Conservation (phyloP, 2,797 vertebrate species). For the Alectoris magna region DNA sequence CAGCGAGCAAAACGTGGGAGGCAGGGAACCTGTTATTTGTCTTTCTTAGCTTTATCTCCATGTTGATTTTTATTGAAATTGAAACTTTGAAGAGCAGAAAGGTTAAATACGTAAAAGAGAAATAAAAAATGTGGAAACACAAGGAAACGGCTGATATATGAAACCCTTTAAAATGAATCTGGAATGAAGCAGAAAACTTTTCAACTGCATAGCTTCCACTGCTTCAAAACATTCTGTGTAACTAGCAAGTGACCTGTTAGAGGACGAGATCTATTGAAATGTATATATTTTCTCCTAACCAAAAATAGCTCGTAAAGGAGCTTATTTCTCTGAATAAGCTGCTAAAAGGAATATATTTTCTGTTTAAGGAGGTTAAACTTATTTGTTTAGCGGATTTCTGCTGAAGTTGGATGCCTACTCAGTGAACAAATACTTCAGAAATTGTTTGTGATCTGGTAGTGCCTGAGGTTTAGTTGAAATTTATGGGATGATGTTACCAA, state of each 20-base stretch:
- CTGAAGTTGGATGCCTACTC: conserved; percentile 37
- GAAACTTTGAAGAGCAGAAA: conserved; percentile 33
- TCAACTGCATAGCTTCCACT: conserved; percentile 43
- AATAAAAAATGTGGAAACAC: conserved; percentile 37
- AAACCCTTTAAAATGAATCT: conserved; percentile 46
- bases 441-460: conserved; percentile 48
- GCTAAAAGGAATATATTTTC: conserved; percentile 44
- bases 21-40: not conserved
- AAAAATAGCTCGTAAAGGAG: conserved; percentile 41
- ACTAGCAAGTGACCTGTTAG: conserved; percentile 62
- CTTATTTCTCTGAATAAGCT: conserved; percentile 51
- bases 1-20: not conserved
- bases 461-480: conserved; percentile 61
- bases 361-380: conserved; percentile 52
- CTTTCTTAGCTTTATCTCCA: conserved; percentile 21
- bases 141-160: not conserved
- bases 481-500: conserved; percentile 43
- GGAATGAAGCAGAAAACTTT: conserved; percentile 42
- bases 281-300: conserved; percentile 51
- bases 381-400: conserved; percentile 54
- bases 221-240: conserved; percentile 46
- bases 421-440: conserved; percentile 53
- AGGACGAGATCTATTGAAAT: conserved; percentile 38
- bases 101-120: conserved; percentile 38
- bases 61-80: conserved; percentile 37